phyloP scores from a whole-genome alignment of 2,113 vertebrate genomes.

The Prunella fulvescens region DNA sequence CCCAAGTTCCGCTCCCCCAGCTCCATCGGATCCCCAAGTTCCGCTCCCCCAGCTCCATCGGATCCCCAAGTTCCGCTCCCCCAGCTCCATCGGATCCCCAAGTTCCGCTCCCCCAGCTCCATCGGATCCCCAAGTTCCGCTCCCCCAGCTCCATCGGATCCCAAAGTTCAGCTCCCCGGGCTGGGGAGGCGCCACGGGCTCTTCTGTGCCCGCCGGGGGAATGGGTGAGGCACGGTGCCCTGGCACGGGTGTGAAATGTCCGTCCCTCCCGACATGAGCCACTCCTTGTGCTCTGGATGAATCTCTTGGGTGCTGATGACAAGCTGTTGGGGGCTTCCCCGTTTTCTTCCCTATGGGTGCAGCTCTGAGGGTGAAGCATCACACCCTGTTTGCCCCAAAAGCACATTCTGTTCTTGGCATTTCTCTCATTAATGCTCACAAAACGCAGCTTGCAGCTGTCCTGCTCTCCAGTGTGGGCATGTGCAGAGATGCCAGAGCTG shows the following conservation, averaged over 20 bases:
- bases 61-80: too few relatives aligned
- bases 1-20: neutral
- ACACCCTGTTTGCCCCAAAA: neutral
- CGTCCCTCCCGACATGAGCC: neutral
- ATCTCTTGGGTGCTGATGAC: neutral
- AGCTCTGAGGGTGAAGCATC: neutral
- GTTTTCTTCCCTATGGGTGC: neutral
- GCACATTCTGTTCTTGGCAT: neutral
- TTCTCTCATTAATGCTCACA: neutral
- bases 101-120: neutral
- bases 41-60: neutral
- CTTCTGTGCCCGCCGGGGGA: neutral
- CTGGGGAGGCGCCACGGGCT: neutral
- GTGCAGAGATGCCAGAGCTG: neutral
- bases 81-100: accelerated
- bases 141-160: neutral
- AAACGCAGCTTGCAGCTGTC: neutral
- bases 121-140: accelerated
- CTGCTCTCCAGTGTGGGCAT: neutral
- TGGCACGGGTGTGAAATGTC: accelerated
- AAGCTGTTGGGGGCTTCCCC: neutral
- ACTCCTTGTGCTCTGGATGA: neutral
- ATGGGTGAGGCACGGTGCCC: neutral
- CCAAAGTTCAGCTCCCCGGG: neutral
- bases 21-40: neutral